These are phyloP conservation scores for Microcaecilia unicolor DNA, from an alignment of 2,797 vertebrate species.

Conservation along the genomic window DNA sequence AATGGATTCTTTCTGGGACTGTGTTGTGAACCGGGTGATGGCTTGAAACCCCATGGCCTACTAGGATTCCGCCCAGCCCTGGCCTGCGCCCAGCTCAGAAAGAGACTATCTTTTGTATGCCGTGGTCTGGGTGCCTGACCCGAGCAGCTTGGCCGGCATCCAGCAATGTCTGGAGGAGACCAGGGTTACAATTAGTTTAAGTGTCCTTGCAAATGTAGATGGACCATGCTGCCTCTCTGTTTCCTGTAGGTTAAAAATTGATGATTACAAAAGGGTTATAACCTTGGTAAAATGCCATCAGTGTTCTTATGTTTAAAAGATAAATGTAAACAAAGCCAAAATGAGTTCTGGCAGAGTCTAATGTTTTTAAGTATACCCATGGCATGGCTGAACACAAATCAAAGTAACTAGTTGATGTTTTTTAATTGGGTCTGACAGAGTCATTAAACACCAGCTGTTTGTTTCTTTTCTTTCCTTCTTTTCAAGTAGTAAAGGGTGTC, in stretches of 20 bases:
- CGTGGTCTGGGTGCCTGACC: too few relatives aligned
- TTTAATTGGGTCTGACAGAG: constrained; percentile 93
- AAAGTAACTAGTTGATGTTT: constrained; percentile 87
- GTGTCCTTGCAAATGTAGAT: constrained; percentile 40
- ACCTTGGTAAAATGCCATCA: constrained; percentile 58
- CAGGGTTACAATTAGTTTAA: too few relatives aligned
- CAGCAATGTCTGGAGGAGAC: too few relatives aligned
- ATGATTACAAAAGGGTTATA: constrained; percentile 57
- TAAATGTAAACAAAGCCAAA: constrained; percentile 60
- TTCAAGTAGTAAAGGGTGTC: constrained; percentile 18
- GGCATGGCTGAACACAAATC: constrained; percentile 81
- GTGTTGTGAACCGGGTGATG: too few relatives aligned
- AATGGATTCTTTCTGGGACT: too few relatives aligned
- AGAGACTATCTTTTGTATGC: too few relatives aligned
- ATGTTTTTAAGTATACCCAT: constrained; percentile 73
- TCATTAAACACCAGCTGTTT: constrained; percentile 97
- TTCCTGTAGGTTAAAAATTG: constrained; percentile 60
- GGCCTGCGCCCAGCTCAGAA: too few relatives aligned
- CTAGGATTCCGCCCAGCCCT: too few relatives aligned
- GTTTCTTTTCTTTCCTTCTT: constrained; percentile 37
- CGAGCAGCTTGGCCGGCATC: too few relatives aligned
- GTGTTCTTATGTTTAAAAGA: constrained; percentile 57
- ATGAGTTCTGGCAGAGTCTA: constrained; percentile 54
- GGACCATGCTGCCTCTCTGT: constrained; percentile 37
- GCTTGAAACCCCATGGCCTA: too few relatives aligned